Evolutionary conservation across 2,888 invertebrate genomes (phyloP), one percentile per base, ranked within the genome.

Genomic region (Hedya salicella): DNA sequence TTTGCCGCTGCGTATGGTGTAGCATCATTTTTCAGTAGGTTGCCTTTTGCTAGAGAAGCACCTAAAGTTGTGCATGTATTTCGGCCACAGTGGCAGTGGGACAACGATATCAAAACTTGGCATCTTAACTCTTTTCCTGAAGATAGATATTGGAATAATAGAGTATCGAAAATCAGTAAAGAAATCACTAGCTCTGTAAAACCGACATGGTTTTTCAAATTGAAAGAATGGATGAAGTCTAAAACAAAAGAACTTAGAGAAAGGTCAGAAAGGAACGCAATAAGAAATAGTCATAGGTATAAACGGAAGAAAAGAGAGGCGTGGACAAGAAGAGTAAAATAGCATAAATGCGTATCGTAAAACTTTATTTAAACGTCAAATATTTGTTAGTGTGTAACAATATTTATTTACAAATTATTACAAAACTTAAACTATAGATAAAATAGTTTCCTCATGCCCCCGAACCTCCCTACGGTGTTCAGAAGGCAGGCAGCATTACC

Each of bases 1-100:
- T 93, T 95, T 54, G 93, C 94, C 0, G 93, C 95, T 0, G 91
- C 94, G 0, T 93, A 95, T 13, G 93, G 95, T 0, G 78, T 94
- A 14, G 93, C 94, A 0, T 90, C 95, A 0, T 89, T 95, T 49
- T 83, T 95, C 69, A 93, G 95, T 63, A 95, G 95, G 0, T 95
- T 93, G 93, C 94, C 95, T 0, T 89, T 88, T 50, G 92, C 82
- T 1, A 83, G 92, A 71, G 85, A 90, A 74, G 86, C 90, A 17
- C 88, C 91, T 8, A 83, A 88, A 74, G 65, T 83, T 68, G 78
- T 91, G 71, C 76, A 83, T 74, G 67, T 87, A 1, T 88, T 92
- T 67, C 88, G 79, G 50, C 93, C 94, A 19, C 88, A 93, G 14
- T 94, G 94, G 94, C 92, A 91, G 70, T 94, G 93, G 94, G 93